Evolutionary conservation across 2,888 invertebrate genomes (phyloP), one percentile per base, ranked within the genome.

Genomic region (Ypsolopha sequella): DNA sequence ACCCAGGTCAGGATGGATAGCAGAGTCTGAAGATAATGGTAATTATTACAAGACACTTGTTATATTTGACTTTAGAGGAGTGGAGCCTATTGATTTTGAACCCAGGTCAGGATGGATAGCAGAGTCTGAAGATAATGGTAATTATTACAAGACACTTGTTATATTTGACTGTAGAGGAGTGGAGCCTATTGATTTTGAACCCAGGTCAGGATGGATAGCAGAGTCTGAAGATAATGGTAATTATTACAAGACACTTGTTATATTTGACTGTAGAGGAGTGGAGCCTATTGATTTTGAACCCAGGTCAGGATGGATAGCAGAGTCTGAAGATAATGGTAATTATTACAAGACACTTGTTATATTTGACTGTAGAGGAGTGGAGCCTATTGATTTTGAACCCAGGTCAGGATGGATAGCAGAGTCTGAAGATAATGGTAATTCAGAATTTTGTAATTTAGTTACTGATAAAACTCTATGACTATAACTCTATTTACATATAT

Each of bases 311-410:
- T 98, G 96, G 95, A 84, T 89, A 52, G 95, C 91, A 0, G 91
- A 91, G 59, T 89, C 93, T 1, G 89, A 91, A 14, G 92, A 95
- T 59, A n/a, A n/a, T n/a, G n/a, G n/a, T n/a, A n/a, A n/a, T n/a
- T n/a, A n/a, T n/a, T n/a, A n/a, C 63, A 95, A 95, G 73, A 91
- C 92, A 0, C 88, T 98, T 48, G 94, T 94, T 0, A 88, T 89
- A 41, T 97, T 98, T 77, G 98, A 98, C 68, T 98, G 98, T 66
- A 88, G 98, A 58, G 98, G 98, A 6, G 84, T 95, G 8, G 96
- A 97, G 64, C 97, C 96, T 0, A 87, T 90, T 0, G 94, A 94
- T 51, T 98, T 97, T 84, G 89, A 90, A 13, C 91, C 93, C 0
- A 88, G 93, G 67, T 85, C 89, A 52, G 96, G 96, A 3, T 98